phyloP scores from a whole-genome alignment of 1,140 invertebrate genomes.

The Drosophila pachea region DNA sequence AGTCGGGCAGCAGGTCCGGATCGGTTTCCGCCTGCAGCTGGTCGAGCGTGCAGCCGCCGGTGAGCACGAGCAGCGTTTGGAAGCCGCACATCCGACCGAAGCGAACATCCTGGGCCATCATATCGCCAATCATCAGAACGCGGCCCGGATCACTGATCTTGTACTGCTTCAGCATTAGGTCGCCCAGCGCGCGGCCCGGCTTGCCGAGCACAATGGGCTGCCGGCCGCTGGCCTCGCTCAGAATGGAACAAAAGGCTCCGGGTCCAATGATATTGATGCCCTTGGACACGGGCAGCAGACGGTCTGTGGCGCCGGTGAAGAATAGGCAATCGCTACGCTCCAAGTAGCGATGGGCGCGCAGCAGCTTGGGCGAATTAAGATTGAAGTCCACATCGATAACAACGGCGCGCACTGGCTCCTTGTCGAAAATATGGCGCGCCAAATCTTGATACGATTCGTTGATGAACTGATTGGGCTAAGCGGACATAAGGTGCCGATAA shows the following conservation, averaged over 20 bases:
- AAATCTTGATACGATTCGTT: constrained; percentile 74
- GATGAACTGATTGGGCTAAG: constrained; percentile 32
- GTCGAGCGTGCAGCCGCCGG: constrained; percentile 78
- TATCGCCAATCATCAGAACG: constrained; percentile 83
- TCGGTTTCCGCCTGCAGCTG: constrained; percentile 50
- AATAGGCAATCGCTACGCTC: constrained; percentile 79
- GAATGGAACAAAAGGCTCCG: constrained; percentile 79
- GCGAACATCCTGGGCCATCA: constrained; percentile 82
- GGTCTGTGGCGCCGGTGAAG: constrained; percentile 80
- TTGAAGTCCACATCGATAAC: constrained; percentile 80
- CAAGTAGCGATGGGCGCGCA: constrained; percentile 79
- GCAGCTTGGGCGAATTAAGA: constrained; percentile 79
- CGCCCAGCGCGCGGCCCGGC: constrained; percentile 80
- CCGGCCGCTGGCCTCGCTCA: constrained; percentile 77
- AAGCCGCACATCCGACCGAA: constrained; percentile 81
- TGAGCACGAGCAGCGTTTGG: constrained; percentile 80
- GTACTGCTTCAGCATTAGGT: constrained; percentile 76
- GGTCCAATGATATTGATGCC: constrained; percentile 71
- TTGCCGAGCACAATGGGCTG: constrained; percentile 80
- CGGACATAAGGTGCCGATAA: not conserved
- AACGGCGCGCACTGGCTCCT: constrained; percentile 80
- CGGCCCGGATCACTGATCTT: constrained; percentile 79
- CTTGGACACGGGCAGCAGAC: constrained; percentile 74
- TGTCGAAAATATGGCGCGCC: constrained; percentile 69
- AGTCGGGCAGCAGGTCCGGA: constrained; percentile 78